A percentile compares a stretch with the other conserved stretches of the same genome.
Conservation (phyloP, 2,888 invertebrate genomes). For the Resseliella maxima region DNA sequence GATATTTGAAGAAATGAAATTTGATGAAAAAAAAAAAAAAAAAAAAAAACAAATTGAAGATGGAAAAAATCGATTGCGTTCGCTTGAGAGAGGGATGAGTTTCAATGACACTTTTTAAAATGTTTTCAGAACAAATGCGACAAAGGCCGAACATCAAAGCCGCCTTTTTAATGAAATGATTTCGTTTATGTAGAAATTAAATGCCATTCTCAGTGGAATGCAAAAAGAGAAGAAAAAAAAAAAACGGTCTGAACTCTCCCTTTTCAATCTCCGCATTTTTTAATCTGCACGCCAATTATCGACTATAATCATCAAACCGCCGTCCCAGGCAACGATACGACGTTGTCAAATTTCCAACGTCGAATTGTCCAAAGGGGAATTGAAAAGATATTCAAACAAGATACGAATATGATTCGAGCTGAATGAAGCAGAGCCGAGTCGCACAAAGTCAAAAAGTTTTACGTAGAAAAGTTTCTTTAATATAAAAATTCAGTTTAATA, state of each 20-base stretch:
- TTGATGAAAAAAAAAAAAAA: no score
- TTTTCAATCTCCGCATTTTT: background rate
- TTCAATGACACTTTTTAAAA: conserved; percentile 6
- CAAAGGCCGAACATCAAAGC: conserved; percentile 41
- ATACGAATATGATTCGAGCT: no score
- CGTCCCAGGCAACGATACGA: background rate
- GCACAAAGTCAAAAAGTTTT: background rate
- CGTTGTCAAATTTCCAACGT: background rate
- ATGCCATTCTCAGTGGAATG: background rate
- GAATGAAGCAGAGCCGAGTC: no score
- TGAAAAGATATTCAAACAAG: background rate
- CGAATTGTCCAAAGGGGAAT: background rate
- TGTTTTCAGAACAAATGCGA: no score
- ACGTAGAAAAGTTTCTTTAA: conserved; percentile 19
- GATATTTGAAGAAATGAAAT: background rate
- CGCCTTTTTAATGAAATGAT: background rate
- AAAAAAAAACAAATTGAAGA: background rate
- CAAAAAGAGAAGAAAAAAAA: background rate
- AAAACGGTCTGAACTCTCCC: background rate
- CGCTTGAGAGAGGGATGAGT: background rate
- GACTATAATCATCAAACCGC: background rate
- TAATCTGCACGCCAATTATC: conserved; percentile 36
- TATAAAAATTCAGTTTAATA: conserved; percentile 41
- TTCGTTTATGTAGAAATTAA: background rate
- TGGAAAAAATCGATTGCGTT: background rate